A percentile compares a stretch with the other conserved stretches of the same genome.
These are phyloP conservation scores for Neostethus bicornis DNA, from an alignment of 2,797 vertebrate genomes.

Conservation along the genomic window DNA sequence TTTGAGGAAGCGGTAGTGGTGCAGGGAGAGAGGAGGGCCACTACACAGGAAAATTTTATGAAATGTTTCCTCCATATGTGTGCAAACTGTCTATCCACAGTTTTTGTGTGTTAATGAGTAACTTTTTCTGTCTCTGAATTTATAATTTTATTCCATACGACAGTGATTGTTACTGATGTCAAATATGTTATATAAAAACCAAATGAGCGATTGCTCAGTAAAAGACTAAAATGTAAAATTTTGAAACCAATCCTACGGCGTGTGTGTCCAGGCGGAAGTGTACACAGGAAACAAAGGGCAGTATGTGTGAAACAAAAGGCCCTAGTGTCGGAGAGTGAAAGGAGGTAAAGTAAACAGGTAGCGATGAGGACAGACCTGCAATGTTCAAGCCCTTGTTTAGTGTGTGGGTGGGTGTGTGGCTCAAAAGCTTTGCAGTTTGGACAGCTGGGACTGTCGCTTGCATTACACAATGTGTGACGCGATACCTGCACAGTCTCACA, in stretches of 20 bases:
- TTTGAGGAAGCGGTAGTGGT: constrained; percentile 47
- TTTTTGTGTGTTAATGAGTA: constrained; percentile 53
- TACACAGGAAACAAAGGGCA: constrained; percentile 46
- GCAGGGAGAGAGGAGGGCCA: not conserved
- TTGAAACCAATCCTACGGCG: constrained; percentile 29
- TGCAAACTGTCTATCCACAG: not conserved
- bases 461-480: constrained; percentile 52
- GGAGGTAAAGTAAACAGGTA: constrained; percentile 91
- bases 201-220: constrained; percentile 10
- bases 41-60: not conserved
- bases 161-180: constrained; percentile 31
- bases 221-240: constrained; percentile 9
- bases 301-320: constrained; percentile 82
- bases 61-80: not conserved
- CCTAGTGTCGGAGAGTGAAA: constrained; percentile 86
- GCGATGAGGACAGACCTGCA: constrained; percentile 85
- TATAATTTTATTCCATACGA: constrained; percentile 5
- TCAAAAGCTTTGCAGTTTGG: constrained; percentile 82
- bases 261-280: constrained; percentile 43
- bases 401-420: constrained; percentile 48
- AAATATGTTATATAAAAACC: constrained; percentile 17
- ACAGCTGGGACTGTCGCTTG: constrained; percentile 85
- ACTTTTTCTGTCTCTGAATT: constrained; percentile 16
- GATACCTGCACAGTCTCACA: constrained; percentile 19
- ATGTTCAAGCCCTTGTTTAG: constrained; percentile 83